Base-by-base conservation (phyloP, 2,888 invertebrate species). In the Lagria hirta region DNA sequence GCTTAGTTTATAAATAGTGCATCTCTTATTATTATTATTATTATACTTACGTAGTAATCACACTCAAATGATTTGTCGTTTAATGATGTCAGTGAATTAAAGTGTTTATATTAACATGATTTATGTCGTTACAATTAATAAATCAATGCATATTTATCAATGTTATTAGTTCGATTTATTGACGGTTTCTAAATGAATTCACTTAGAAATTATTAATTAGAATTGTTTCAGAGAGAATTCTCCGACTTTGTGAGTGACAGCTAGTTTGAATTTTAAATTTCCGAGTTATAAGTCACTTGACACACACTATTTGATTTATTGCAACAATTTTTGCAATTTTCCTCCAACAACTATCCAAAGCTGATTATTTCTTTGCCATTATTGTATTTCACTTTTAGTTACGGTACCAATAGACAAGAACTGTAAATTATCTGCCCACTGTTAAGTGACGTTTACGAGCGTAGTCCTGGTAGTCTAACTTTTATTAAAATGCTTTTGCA, bases 21-120 rank as follows among this genome's bases (percentile, higher is more conserved):
- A 43, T 52, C n/a, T n/a, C 44, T 49, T 29, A 51, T 49, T 51
- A 56, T 55, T 57, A 56, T 53, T 54, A 58, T 57, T 58, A 60
- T 54, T 51, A n/a, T n/a, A n/a, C n/a, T n/a, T n/a, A n/a, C n/a
- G n/a, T n/a, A n/a, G n/a, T n/a, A n/a, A n/a, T n/a, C n/a, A n/a
- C n/a, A n/a, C n/a, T n/a, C n/a, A 49, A 58, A 52, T 51, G 56
- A 61, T 61, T 60, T 61, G 61, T 61, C 61, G 53, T 52, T 52
- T 57, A 59, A 59, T 54, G 56, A 58, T 57, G 58, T 60, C 58
- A 51, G 49, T 54, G 54, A 51, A 53, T 50, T 59, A 58, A 57
- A 52, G 52, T 52, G 60, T 58, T 58, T 55, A 61, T 52, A 61
- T 56, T 54, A 52, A 55, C 58, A 62, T 58, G 60, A 62, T 61